Percentiles rank a stretch among this genome's conserved stretches.
Conservation (phyloP, 2,797 vertebrate species). For the Coracias cyanogaster region DNA sequence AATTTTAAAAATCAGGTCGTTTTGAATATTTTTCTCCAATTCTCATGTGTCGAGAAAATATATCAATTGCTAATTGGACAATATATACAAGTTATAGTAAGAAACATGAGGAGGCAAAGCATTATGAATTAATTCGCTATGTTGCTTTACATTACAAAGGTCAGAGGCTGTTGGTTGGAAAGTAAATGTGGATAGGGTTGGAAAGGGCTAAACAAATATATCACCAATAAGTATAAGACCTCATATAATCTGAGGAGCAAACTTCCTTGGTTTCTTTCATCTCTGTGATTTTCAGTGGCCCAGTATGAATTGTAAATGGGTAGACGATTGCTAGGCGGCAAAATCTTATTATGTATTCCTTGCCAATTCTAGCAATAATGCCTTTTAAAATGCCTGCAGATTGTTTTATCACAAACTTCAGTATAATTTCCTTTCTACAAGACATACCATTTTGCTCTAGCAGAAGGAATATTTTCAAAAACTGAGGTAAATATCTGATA, state of each 20-base stretch:
- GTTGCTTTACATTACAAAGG: neutral
- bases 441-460: neutral
- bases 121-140: neutral
- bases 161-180: neutral
- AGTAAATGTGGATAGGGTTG: neutral
- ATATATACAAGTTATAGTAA: neutral
- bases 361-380: neutral
- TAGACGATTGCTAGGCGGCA: neutral
- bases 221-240: neutral
- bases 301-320: neutral
- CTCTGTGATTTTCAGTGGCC: neutral
- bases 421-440: slow-evolving; percentile 1
- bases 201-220: neutral
- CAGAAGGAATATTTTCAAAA: slow-evolving; percentile 24
- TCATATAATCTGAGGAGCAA: neutral
- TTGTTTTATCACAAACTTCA: neutral
- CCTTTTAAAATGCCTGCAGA: slow-evolving; percentile 25
- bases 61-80: neutral
- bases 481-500: slow-evolving; percentile 49
- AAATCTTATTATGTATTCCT: neutral
- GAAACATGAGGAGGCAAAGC: neutral
- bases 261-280: neutral
- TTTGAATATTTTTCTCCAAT: neutral
- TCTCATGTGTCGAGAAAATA: neutral
- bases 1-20: neutral